Base-by-base conservation (phyloP, 2,797 vertebrate species). In the Phrynocephalus forsythii region DNA sequence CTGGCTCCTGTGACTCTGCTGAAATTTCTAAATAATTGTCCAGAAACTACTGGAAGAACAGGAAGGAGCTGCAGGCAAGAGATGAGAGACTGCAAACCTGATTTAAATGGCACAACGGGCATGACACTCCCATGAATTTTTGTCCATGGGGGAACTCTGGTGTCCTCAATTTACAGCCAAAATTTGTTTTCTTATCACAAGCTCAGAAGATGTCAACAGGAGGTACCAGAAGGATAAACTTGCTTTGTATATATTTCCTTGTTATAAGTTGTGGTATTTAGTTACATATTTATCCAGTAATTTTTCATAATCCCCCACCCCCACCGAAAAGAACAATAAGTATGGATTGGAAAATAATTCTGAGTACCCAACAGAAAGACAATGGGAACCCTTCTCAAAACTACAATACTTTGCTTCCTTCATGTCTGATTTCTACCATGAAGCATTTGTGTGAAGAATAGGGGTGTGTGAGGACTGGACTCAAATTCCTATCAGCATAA, bases 21-120 rank as follows among this genome's bases (percentile, higher is more conserved):
- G 22, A 84, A 33, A 33, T 82, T 82, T 38, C 44, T 18, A 50
- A 69, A 82, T 50, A 50, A 63, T 3, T 79, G 30, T 79, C 48
- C 84, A 86, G 84, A 52, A 79, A 26, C 30, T 86, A 56, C 30
- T 28, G 66, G 67, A 79, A 86, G 66, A 78, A 24, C 63, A 78
- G 28, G 66, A 85, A 30, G n/a, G 77, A 78, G 38, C 24, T 22
- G 38, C 3, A 67, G 63, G 2, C 60, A 81, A 30, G 33, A 79
- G 50, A 79, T 26, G 13, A 63, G 78, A 16, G 0, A 16, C n/a
- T 83, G 48, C 48, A 72, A 10, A 56, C 10, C 11, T 33, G 48
- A 67, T n/a, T 85, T 28, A 63, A 63, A 63, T 0, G 60, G 60
- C 16, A 63, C 60, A 63, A 63, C 2, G 60, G 18, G 20, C 13